Percentiles rank a stretch among this genome's conserved stretches.
These are phyloP conservation scores for Echeneis naucrates DNA, from an alignment of 2,797 vertebrate genomes.

Conservation along the genomic window DNA sequence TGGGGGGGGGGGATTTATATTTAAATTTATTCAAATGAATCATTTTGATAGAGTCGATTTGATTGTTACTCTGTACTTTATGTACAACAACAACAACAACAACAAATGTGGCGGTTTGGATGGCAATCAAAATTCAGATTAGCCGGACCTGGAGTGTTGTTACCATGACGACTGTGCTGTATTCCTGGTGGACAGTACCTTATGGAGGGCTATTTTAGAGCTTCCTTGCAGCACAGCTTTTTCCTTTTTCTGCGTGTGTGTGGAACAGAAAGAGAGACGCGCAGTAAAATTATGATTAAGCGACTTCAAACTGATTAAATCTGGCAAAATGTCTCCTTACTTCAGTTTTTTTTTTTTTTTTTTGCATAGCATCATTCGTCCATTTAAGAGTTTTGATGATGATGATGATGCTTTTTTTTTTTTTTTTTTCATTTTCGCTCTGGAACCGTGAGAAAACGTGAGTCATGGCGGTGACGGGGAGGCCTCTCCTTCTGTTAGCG, in stretches of 20 bases:
- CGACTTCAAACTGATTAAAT: not conserved
- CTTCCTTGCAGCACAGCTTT: not conserved
- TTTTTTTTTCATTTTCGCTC: too few relatives aligned
- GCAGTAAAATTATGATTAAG: not conserved
- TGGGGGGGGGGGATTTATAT: not conserved
- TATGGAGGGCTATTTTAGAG: constrained; percentile 18
- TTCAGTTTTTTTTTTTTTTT: not conserved
- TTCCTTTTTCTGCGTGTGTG: not conserved
- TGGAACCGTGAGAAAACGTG: not conserved
- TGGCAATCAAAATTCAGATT: not conserved
- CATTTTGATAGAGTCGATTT: not conserved
- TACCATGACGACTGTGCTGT: constrained; percentile 29
- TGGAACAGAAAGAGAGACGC: not conserved
- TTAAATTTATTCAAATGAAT: not conserved
- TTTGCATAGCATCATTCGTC: not conserved
- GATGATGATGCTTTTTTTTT: too few relatives aligned
- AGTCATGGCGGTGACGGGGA: constrained; percentile 2
- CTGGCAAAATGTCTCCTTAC: not conserved
- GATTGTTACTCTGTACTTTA: not conserved
- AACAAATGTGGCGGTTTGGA: not conserved
- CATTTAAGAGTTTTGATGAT: too few relatives aligned
- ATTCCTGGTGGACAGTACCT: constrained; percentile 5
- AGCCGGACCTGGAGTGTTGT: not conserved
- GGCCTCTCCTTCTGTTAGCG: constrained; percentile 26
- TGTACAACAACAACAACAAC: not conserved